Evolutionary conservation across 2,797 vertebrate genomes (phyloP), one percentile per base, ranked within the genome.

Genomic region (Pempheris klunzingeri): DNA sequence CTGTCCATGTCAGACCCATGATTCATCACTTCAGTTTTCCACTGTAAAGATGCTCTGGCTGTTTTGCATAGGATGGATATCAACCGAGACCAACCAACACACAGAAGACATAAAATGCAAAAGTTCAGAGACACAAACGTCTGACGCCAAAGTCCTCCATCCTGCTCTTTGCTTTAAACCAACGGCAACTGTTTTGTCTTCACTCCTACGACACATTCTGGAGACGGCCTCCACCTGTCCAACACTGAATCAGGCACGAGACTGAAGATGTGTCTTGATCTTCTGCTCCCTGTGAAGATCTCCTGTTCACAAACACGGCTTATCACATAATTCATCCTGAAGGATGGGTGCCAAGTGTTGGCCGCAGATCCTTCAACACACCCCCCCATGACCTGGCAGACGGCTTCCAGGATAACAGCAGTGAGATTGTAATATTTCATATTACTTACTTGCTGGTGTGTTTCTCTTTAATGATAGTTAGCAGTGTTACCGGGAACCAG

Each of bases 291-390:
- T n/a, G 2, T 38, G 28, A 36, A 54, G n/a, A 59, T 52, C 11
- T 61, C 28, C n/a, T 30, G n/a, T 14, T 17, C 64, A 44, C 39
- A 28, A 17, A 46, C 18, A 30, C 1, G 0, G 22, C 28, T 44
- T 52, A 52, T 15, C 10, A 22, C 54, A 54, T 24, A 61, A 54
- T 50, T 59, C 39, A 46, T 61, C 13, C 47, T 53, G 4, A 8
- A 65, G 13, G 7, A 43, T 46, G 38, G 55, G n/a, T 69, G 41
- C 57, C 20, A 41, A 76, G 47, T 58, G 30, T 3, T 38, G 39
- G 68, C 32, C 38, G 26, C 30, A 0, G 34, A 43, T 61, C 13
- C 24, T 32, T 34, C 4, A 43, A 18, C 58, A 59, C 32, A 49
- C 41, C 41, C 55, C 24, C 20, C 68, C 12, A 6, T 55, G 28